These are phyloP conservation scores for Macaca fascicularis DNA, from an alignment of 2,113 vertebrate genomes.

Conservation along the genomic window T2T-MFA8v1.1 NC_088377.1:44882501-44883000, in stretches of 20 bases:
- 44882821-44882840: not conserved
- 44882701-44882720: rapidly evolving
- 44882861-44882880: not conserved
- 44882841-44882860: no score
- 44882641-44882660: rapidly evolving
- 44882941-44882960: no score
- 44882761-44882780: rapidly evolving
- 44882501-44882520: no score
- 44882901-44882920: not conserved
- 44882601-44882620: not conserved
- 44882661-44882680: rapidly evolving
- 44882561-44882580: not conserved
- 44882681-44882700: rapidly evolving
- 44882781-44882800: not conserved
- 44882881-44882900: not conserved
- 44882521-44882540: not conserved
- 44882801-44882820: rapidly evolving
- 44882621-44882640: rapidly evolving
- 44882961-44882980: not conserved
- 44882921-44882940: not conserved
- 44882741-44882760: not conserved
- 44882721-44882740: rapidly evolving
- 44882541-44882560: rapidly evolving
- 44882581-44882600: not conserved
- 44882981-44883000: not conserved